Evolutionary conservation across 64 coral and sea anemone genomes (phyloP), one percentile per base, ranked within the genome.

Genomic region (Anthopleura sola): DNA sequence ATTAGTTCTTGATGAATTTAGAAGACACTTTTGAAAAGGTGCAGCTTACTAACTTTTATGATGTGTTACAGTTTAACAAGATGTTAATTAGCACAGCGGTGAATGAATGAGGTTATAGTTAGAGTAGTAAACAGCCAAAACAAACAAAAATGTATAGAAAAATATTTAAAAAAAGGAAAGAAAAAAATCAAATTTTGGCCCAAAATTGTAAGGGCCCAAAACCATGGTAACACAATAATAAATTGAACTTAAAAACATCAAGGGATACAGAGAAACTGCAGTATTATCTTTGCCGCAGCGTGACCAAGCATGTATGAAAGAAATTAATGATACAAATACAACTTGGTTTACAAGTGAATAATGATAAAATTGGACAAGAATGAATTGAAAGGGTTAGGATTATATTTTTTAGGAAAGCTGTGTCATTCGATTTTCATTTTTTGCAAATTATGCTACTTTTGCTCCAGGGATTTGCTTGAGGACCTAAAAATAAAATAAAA

Each of bases 401-500:
- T 6, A 53, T 53, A 53, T 53, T 53, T 17, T 5, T 2, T 53
- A 13, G 1, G 50, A 53, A 53, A 62, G n/a, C 5, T 62, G 58
- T 62, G 21, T 21, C 21, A 23, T 20, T 58, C 13, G 13, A 16
- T 17, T 15, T 71, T 71, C 31, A 71, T 32, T 71, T 71, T 71
- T 15, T 31, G 14, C 8, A 1, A 15, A 1, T 44, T 79, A 79
- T 79, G 76, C 76, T 19, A 79, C 37, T 38, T 87, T 97, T 75
- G 97, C 97, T 68, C 97, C 97, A 50, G 97, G 97, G 36, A 99
- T 89, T 81, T 99, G 94, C 10, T 84, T 86, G 58, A 99, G 50
- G 36, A 99, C 97, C 97, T 99, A 34, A 79, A 82, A 94, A 89
- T 15, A 34, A 71, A 6, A 71, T 3, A 16, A 5, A 23, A 11